Evolutionary conservation across 1,140 invertebrate species (phyloP).

Genomic region (Zaprionus inermis): DNA sequence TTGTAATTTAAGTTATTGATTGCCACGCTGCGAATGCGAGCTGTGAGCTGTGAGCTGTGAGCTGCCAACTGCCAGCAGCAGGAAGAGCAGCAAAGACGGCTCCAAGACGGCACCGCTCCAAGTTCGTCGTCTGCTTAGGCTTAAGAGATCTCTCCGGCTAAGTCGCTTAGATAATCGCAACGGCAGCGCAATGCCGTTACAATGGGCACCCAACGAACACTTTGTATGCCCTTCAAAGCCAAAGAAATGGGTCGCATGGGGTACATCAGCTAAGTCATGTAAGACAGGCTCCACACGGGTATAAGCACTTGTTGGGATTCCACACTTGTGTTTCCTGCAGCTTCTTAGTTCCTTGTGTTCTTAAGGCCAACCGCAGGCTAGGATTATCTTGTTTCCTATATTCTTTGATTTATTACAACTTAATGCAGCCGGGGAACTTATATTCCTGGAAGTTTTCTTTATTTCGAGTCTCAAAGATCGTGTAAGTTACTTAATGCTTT

Average conservation of each 20-base stretch:
- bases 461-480: too few species aligned
- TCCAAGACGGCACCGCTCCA: slow-evolving; percentile 14
- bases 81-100: too few species aligned
- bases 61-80: slow-evolving; percentile 27
- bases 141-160: slow-evolving; percentile 23
- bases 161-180: slow-evolving; percentile 65
- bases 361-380: neutral
- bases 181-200: slow-evolving; percentile 63
- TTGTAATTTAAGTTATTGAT: slow-evolving; percentile 84
- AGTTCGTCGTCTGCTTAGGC: slow-evolving; percentile 31
- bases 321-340: neutral
- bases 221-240: slow-evolving; percentile 42
- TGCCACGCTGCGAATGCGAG: slow-evolving; percentile 68
- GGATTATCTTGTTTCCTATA: neutral
- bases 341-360: neutral
- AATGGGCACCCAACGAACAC: slow-evolving; percentile 67
- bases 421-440: too few species aligned
- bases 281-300: too few species aligned
- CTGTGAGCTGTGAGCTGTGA: slow-evolving; percentile 25
- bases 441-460: too few species aligned
- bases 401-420: neutral
- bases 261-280: slow-evolving; percentile 24
- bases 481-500: too few species aligned
- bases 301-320: too few species aligned
- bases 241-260: slow-evolving; percentile 48